Conservation (phyloP, 2,888 invertebrate species). For the Cremastinae sp. region DNA sequence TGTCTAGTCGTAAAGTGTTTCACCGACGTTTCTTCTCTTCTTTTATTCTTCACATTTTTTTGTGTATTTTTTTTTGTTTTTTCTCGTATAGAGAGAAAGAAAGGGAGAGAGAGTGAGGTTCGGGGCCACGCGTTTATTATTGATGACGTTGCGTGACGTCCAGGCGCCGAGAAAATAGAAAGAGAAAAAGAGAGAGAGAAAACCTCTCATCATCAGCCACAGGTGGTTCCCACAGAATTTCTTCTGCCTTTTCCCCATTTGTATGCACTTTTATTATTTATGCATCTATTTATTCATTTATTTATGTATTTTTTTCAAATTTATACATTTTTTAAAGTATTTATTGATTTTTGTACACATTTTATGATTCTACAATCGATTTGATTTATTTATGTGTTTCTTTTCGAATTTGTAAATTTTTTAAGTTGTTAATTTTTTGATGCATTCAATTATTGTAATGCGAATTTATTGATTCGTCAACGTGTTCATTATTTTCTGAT, state of each 20-base stretch:
- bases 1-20: slow-evolving; percentile 25
- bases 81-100: slow-evolving; percentile 17
- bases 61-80: slow-evolving; percentile 2
- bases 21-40: slow-evolving; percentile 4
- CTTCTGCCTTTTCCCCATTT: slow-evolving; percentile 51
- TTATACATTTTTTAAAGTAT: too few relatives aligned
- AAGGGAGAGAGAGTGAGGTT: slow-evolving; percentile 23
- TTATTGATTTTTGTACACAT: too few relatives aligned
- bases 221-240: slow-evolving; percentile 71
- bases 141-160: slow-evolving; percentile 70
- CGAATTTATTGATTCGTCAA: too few relatives aligned
- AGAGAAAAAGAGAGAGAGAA: slow-evolving; percentile 52
- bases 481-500: too few relatives aligned
- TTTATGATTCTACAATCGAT: too few relatives aligned
- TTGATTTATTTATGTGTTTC: too few relatives aligned
- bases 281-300: not conserved
- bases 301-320: not conserved
- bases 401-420: too few relatives aligned
- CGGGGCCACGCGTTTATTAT: slow-evolving; percentile 66
- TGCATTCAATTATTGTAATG: too few relatives aligned
- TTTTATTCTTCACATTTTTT: not conserved
- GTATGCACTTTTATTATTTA: slow-evolving; percentile 10
- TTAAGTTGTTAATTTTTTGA: too few relatives aligned
- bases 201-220: slow-evolving; percentile 66
- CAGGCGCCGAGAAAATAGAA: slow-evolving; percentile 51